Base-by-base conservation (phyloP, 2,888 invertebrate species). In the Pollenia labialis region DNA sequence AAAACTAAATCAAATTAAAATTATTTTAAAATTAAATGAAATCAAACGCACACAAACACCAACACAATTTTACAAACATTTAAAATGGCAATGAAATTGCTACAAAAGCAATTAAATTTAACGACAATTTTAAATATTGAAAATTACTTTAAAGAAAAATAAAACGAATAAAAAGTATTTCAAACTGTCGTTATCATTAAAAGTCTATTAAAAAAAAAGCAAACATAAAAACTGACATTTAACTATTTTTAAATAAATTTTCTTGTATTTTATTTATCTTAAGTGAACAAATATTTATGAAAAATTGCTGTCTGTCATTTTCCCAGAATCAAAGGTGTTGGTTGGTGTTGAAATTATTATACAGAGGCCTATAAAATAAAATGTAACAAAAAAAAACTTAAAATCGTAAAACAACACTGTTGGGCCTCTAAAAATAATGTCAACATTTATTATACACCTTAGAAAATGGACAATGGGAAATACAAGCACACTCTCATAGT, bases 11-110 rank as follows among this genome's bases (percentile, higher is more conserved):
- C 4, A 80, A 83, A 56, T 83, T 64, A 52, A 79, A 81, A 77
- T 81, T 68, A 68, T 77, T 72, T 81, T 11, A 16, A 44, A 81
- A 76, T 58, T 23, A 76, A 69, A 40, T 74, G 6, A n/a, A 81
- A 32, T 54, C 42, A 56, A 52, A 52, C 50, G 48, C 46, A 12
- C 58, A 60, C 4, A 2, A 4, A 42, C 12, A 16, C 40, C 40
- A 12, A 11, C 7, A 18, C 75, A 23, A 7, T 68, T 16, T 44
- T 4, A 6, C n/a, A 23, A 23, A 68, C 54, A 79, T 16, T 69
- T 52, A 1, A 58, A 76, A 72, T 76, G 83, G 64, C 86, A 86
- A 80, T 86, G 83, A 83, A 80, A 83, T 76, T 46, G 11, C 44
- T 48, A 54, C n/a, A 64, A 81, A 81, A 60, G 54, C 32, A 68